Evolutionary conservation across 2,797 vertebrate species (phyloP), one percentile per base, ranked within the genome.

Genomic region (Helarctos malayanus): DNA sequence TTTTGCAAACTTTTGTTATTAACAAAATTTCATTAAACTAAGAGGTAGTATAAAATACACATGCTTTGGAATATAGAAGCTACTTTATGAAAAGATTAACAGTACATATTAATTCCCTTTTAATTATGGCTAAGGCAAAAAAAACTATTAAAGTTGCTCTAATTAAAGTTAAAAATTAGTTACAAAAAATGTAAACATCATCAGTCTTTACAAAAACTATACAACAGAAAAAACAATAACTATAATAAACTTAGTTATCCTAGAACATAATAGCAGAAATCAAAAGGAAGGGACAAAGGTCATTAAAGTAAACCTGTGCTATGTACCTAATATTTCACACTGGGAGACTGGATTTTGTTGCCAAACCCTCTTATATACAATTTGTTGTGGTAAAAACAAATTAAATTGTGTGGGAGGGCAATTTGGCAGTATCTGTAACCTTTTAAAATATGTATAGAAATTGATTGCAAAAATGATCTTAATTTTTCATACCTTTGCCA

Each of bases 101-200:
- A 25, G 18, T 56, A 82, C 45, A 79, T 13, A 73, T 85, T 59
- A 65, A 85, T 56, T 68, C 32, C 12, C 10, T 89, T 92, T 89
- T 81, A 97, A 89, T 89, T 85, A 91, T 59, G 47, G n/a, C 29
- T 38, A 59, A 78, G 21, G 47, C 9, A 88, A 89, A 52, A 86
- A 61, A 19, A 84, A 81, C 5, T 19, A 88, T 38, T 88, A 73
- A 80, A 56, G 23, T 75, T 89, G 56, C 63, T 91, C 90, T 91
- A 84, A 96, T 84, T 92, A 79, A 94, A 84, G 27, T 92, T 82
- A 71, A 61, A 80, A 87, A 81, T 82, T 92, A 94, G 21, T 79
- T 68, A 57, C n/a, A 29, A 95, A 91, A 85, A 94, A n/a, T 38
- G 9, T 75, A 88, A 94, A 56, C 63, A 4, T 68, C 45, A 68